Conservation (phyloP, 2,888 invertebrate genomes). For the Drosophila koepferae region DNA sequence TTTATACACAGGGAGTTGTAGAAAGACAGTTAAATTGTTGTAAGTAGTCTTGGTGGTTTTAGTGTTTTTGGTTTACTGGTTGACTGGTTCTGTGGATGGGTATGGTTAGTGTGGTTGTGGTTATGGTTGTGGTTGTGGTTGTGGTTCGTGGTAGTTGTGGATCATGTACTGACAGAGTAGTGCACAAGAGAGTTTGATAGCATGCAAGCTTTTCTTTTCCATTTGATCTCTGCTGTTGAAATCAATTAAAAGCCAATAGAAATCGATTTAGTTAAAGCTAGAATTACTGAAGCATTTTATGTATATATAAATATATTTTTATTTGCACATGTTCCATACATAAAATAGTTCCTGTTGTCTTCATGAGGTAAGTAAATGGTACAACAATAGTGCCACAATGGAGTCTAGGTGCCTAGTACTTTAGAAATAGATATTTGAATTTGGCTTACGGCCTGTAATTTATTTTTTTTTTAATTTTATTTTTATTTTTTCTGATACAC, state of each 20-base stretch:
- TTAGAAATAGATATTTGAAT: slow-evolving; percentile 15
- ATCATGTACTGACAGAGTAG: slow-evolving; percentile 46
- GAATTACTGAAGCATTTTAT: slow-evolving; percentile 3
- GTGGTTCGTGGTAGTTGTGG: slow-evolving; percentile 34
- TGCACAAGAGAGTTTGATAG: slow-evolving; percentile 43
- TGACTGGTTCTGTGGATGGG: slow-evolving; percentile 49
- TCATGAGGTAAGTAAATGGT: slow-evolving; percentile 31
- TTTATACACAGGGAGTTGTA: slow-evolving; percentile 83
- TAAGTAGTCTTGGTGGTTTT: slow-evolving; percentile 46
- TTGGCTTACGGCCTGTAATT: slow-evolving; percentile 13
- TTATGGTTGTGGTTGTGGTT: slow-evolving; percentile 36
- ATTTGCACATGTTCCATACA: slow-evolving; percentile 15
- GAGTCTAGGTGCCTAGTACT: slow-evolving; percentile 53
- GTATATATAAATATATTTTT: neutral
- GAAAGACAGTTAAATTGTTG: slow-evolving; percentile 76
- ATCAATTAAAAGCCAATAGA: slow-evolving; percentile 20
- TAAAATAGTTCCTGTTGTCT: slow-evolving; percentile 9
- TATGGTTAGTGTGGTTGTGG: slow-evolving; percentile 38
- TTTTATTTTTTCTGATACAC: slow-evolving; percentile 20
- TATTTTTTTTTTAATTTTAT: neutral
- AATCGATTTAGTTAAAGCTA: slow-evolving; percentile 14
- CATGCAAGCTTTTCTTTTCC: slow-evolving; percentile 54
- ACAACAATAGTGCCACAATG: slow-evolving; percentile 47
- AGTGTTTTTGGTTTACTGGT: slow-evolving; percentile 36
- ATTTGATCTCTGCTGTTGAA: slow-evolving; percentile 11